Conservation (phyloP, 2,888 invertebrate genomes). For the Calliphora vomitoria region DNA sequence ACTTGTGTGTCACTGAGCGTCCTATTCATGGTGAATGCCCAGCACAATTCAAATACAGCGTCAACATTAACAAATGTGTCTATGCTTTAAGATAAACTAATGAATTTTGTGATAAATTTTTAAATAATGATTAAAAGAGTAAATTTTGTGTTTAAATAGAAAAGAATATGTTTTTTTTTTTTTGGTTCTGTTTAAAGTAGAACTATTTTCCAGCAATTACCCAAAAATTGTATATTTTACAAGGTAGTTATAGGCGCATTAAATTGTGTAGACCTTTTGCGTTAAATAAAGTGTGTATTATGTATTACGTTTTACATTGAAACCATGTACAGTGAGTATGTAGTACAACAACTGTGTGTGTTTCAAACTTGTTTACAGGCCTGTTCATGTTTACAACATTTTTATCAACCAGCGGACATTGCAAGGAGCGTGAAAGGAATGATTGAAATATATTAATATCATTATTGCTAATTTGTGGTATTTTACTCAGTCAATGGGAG, state of each 20-base stretch:
- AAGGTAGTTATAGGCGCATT: background rate
- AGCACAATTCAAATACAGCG: conserved; percentile 77
- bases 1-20: conserved; percentile 79
- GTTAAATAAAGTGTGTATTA: background rate
- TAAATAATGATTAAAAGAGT: background rate
- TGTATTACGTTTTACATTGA: background rate
- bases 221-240: background rate
- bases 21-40: conserved; percentile 82
- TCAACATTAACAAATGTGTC: conserved; percentile 81
- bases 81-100: conserved; percentile 62
- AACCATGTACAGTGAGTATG: background rate
- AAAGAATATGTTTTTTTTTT: background rate
- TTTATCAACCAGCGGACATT: conserved; percentile 26
- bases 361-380: conserved; percentile 8
- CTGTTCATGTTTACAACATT: background rate
- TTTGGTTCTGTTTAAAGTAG: background rate
- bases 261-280: conserved; percentile 5
- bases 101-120: background rate
- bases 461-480: no score
- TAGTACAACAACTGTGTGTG: background rate
- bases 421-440: no score
- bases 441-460: no score
- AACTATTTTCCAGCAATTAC: background rate
- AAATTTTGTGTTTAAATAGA: background rate
- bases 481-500: no score